These are phyloP conservation scores for Leucoma salicis DNA, from an alignment of 2,888 invertebrate species.

Conservation along the genomic window DNA sequence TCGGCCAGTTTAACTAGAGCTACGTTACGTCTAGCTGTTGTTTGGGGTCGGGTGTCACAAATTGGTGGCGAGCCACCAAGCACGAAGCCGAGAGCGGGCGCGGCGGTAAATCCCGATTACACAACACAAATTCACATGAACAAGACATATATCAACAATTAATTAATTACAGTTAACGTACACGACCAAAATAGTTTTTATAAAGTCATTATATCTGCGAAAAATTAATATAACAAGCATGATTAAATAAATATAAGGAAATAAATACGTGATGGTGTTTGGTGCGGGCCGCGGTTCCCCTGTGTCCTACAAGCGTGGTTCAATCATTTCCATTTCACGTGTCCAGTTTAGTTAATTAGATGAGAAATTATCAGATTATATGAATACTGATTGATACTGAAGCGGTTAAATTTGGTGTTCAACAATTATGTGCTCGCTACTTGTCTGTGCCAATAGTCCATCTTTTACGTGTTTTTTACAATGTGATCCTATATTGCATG, in stretches of 20 bases:
- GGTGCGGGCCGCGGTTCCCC: slow-evolving; percentile 66
- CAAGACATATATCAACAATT: slow-evolving; percentile 70
- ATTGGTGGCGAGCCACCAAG: slow-evolving; percentile 70
- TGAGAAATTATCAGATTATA: slow-evolving; percentile 23
- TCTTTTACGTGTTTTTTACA: slow-evolving; percentile 53
- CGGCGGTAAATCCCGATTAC: slow-evolving; percentile 67
- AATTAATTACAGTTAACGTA: slow-evolving; percentile 64
- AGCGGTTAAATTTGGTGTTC: slow-evolving; percentile 44
- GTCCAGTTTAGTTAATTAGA: slow-evolving; percentile 13
- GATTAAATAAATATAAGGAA: slow-evolving; percentile 54
- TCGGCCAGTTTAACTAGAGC: slow-evolving; percentile 68
- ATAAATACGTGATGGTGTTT: slow-evolving; percentile 45
- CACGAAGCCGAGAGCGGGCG: slow-evolving; percentile 77
- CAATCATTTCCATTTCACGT: slow-evolving; percentile 14
- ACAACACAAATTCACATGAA: slow-evolving; percentile 82
- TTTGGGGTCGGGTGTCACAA: slow-evolving; percentile 64
- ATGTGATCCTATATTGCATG: no score
- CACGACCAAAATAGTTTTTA: slow-evolving; percentile 82
- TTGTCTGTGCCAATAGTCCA: slow-evolving; percentile 56
- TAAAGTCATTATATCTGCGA: slow-evolving; percentile 54
- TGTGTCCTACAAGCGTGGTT: slow-evolving; percentile 34
- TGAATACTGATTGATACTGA: slow-evolving; percentile 44
- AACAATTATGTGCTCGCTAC: slow-evolving; percentile 53
- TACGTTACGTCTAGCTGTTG: slow-evolving; percentile 67
- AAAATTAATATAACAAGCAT: slow-evolving; percentile 66